Evolutionary conservation across 1,140 invertebrate species (phyloP), one percentile per base, ranked within the genome.

Genomic region (Papilio helenus): DNA sequence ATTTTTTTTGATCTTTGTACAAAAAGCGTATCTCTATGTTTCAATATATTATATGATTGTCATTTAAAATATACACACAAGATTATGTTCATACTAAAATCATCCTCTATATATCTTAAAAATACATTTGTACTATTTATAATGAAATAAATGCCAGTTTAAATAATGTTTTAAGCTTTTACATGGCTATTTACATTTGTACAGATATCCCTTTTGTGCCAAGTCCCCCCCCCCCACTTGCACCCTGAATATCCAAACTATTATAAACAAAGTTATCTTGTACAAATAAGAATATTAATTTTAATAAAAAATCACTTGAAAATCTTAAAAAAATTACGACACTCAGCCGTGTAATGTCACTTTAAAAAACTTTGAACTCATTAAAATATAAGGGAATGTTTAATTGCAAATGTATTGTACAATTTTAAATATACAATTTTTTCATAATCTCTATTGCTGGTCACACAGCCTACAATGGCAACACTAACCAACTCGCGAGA

Each of bases 91-190:
- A 77, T 81, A 76, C 80, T 81, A 83, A 83, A 79, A 72, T 34
- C 79, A 58, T 83, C 80, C 80, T 73, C 61, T 83, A 71, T 81
- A 79, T 61, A 49, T 80, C 89, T 92, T 90, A 90, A 85, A 85
- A 86, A 89, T 88, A 90, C 83, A 92, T 93, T 92, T 92, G 90
- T 93, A 92, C 90, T 93, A 89, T 93, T 85, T 87, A 91, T 90
- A 90, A 89, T 89, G 83, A 90, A 86, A 84, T 83, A 88, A 88
- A 88, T 85, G 87, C 85, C 79, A 72, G 85, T 84, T 68, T 88
- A 87, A 87, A 88, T 87, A 86, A 87, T 76, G 5, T 42, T 46
- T 44, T 49, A 88, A 86, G 85, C 87, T 88, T 87, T 78, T 88
- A 85, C 83, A 85, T 76, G 80, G 79, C 80, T 91, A 93, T 93